Percentiles rank a stretch among this genome's conserved stretches.
These are phyloP conservation scores for Spinus olivaceus DNA, from an alignment of 2,797 vertebrate species.

Conservation along the genomic window DNA sequence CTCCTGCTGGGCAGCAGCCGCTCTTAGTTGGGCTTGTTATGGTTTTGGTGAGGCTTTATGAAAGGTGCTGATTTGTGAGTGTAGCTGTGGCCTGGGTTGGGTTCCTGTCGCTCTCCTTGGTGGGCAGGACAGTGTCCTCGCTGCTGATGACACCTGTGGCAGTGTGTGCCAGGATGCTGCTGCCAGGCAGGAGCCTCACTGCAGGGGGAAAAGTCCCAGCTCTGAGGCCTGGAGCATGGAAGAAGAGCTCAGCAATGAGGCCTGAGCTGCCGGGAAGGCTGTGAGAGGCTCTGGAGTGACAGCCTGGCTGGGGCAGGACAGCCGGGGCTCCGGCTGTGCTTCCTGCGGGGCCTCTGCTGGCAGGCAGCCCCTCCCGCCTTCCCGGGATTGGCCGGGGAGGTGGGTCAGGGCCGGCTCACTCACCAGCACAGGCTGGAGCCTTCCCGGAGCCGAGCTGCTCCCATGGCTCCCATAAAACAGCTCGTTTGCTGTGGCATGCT, in stretches of 20 bases:
- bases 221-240: not conserved
- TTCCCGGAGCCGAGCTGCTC: not conserved
- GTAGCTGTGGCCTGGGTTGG: not conserved
- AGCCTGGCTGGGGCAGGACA: rapidly evolving
- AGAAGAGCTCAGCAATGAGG: not conserved
- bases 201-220: not conserved
- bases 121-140: not conserved
- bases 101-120: not conserved
- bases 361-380: not conserved
- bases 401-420: not conserved
- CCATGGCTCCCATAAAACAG: not conserved
- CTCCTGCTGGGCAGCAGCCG: not conserved
- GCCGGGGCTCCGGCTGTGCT: not conserved
- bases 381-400: not conserved
- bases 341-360: not conserved
- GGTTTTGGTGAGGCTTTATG: not conserved
- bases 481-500: not conserved
- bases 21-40: rapidly evolving
- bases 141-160: rapidly evolving
- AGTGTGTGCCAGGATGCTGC: rapidly evolving
- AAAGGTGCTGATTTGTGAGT: rapidly evolving
- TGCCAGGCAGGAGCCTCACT: not conserved
- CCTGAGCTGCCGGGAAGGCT: not conserved
- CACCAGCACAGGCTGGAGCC: not conserved
- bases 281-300: not conserved